Conservation (phyloP, 2,797 vertebrate genomes). For the Alosa sapidissima region DNA sequence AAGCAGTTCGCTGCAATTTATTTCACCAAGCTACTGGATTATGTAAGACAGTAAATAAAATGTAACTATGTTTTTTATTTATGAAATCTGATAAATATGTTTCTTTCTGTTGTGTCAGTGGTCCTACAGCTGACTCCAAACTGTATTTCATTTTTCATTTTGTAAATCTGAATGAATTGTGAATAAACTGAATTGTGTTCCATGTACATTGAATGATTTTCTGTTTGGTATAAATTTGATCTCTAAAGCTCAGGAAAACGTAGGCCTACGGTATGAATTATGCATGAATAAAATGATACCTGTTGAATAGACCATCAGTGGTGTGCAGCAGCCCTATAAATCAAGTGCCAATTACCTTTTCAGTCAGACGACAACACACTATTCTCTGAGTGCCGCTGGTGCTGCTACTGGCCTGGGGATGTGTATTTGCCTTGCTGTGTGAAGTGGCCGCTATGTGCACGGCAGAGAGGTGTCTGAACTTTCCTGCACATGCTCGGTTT, state of each 20-base stretch:
- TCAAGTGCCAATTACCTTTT: too few relatives aligned
- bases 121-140: background rate
- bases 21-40: conserved; percentile 39
- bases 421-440: too few relatives aligned
- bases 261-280: background rate
- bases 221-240: background rate
- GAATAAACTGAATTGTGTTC: background rate
- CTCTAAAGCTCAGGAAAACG: background rate
- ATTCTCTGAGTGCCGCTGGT: background rate
- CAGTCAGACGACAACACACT: background rate
- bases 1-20: conserved; percentile 65
- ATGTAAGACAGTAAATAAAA: conserved; percentile 11
- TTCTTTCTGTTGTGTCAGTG: background rate
- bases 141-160: background rate
- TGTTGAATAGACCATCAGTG: background rate
- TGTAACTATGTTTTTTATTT: background rate
- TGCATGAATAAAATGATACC: background rate
- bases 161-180: background rate
- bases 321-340: too few relatives aligned
- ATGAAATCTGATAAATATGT: background rate
- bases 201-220: background rate
- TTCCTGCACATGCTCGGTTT: background rate
- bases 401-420: too few relatives aligned
- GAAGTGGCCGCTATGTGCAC: background rate
- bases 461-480: background rate